These are phyloP conservation scores for Thomomys bottae DNA, from an alignment of 2,113 vertebrate genomes.

Conservation along the genomic window DNA sequence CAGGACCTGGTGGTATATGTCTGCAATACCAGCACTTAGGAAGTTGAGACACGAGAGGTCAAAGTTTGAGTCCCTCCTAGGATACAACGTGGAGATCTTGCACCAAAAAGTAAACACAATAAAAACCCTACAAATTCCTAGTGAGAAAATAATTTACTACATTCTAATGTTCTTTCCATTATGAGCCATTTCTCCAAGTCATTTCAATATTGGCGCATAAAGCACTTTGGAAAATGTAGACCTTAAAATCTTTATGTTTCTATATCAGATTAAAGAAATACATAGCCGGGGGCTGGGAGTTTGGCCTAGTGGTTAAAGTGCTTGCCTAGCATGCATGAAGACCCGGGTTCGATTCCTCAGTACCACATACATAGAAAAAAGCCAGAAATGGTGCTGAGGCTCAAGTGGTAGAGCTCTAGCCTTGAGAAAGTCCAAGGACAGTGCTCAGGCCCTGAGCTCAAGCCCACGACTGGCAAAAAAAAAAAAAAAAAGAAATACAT, in stretches of 20 bases:
- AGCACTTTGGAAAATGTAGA: background rate
- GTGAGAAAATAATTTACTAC: background rate
- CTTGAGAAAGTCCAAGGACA: no score
- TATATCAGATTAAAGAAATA: background rate
- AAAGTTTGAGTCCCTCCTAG: conserved; percentile 53
- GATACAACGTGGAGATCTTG: background rate
- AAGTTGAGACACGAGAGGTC: background rate
- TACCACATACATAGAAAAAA: no score
- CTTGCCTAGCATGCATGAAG: no score
- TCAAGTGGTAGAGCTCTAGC: no score
- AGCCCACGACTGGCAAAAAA: no score
- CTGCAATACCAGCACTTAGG: background rate
- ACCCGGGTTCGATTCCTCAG: no score
- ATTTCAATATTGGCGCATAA: background rate
- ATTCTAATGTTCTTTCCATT: background rate
- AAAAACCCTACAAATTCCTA: conserved; percentile 17
- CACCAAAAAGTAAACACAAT: no score
- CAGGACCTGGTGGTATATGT: background rate
- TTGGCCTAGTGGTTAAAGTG: no score
- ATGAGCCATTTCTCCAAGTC: background rate
- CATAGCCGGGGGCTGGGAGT: no score
- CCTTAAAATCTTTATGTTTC: conserved; percentile 43
- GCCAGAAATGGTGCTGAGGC: no score
- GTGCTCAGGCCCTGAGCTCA: no score
- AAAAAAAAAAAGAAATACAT: background rate